Base-by-base conservation (phyloP, 1,140 invertebrate genomes). In the Drosophila melanica region DNA sequence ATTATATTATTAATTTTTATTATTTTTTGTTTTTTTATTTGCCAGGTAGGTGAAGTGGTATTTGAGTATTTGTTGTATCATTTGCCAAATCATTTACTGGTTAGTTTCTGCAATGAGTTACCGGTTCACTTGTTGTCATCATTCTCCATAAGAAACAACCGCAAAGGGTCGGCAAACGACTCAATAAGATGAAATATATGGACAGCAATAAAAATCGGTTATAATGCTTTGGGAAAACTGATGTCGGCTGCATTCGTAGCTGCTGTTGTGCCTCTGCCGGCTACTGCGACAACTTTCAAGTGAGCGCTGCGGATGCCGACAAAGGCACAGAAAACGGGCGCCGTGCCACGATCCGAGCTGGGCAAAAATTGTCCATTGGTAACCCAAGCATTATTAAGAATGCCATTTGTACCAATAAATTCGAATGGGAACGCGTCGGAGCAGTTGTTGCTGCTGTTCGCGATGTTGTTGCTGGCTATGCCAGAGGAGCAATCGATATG, bases 151-250 rank as follows among this genome's bases (percentile, higher is more conserved):
- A 48, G 44, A 42, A 44, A 47, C 58, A n/a, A 23, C 20, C 14
- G 45, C 51, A 5, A 42, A 27, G 10, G 57, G 51, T 67, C 39
- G 58, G 59, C 55, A 59, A 87, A 91, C 90, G 90, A 90, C 90
- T 91, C 90, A 91, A 91, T 91, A 90, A 91, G 86, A 91, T 90
- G 90, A 91, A 91, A 91, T 91, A 91, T 90, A 91, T 91, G 86
- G 82, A 75, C 50, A 63, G 90, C 77, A 75, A 91, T 91, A 91
- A 91, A 91, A 91, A 91, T 91, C 75, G 90, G 76, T 74, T 90
- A 89, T 89, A 91, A 91, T 84, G 75, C 90, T 70, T 81, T 77
- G 72, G 85, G 76, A 91, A 90, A 86, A 80, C 75, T 77, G 75
- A 47, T 39, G 68, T 60, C 60, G 62, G 42, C 44, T 20, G 45